These are phyloP conservation scores for Mionectes macconnelli DNA, from an alignment of 2,113 vertebrate species.

Conservation along the genomic window DNA sequence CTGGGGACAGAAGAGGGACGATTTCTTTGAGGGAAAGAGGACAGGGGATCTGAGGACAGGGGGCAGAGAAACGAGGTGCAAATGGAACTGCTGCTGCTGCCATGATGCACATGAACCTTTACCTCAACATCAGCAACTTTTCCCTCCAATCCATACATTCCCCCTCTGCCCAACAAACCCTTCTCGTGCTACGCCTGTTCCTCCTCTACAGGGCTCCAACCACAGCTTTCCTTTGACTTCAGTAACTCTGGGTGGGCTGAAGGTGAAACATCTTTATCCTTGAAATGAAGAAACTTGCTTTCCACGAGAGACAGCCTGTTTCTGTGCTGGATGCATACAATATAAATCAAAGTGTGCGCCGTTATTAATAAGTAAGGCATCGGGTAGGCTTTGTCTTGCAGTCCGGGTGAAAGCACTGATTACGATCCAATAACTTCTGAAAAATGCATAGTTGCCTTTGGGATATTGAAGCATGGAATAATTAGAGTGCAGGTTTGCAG, in stretches of 20 bases:
- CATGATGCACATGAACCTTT: fast-evolving
- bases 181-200: neutral
- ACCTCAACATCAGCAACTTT: neutral
- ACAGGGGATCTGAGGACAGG: neutral
- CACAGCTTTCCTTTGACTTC: neutral
- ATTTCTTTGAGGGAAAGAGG: neutral
- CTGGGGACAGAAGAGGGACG: too few relatives aligned
- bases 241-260: neutral
- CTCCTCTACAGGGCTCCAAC: neutral
- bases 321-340: conserved; percentile 58
- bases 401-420: conserved; percentile 60
- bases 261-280: conserved; percentile 41
- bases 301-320: neutral
- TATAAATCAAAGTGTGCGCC: conserved; percentile 70
- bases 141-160: fast-evolving
- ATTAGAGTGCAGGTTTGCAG: neutral
- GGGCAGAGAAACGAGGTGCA: neutral
- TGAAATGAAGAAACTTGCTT: conserved; percentile 23
- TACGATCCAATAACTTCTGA: conserved; percentile 37
- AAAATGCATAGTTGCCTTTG: conserved; percentile 56
- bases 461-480: conserved; percentile 43
- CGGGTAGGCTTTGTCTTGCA: conserved; percentile 53
- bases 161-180: fast-evolving
- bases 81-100: neutral
- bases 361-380: conserved; percentile 66